Evolutionary conservation across 2,888 invertebrate species (phyloP), one percentile per base, ranked within the genome.

Genomic region (Oscheius sp.): DNA sequence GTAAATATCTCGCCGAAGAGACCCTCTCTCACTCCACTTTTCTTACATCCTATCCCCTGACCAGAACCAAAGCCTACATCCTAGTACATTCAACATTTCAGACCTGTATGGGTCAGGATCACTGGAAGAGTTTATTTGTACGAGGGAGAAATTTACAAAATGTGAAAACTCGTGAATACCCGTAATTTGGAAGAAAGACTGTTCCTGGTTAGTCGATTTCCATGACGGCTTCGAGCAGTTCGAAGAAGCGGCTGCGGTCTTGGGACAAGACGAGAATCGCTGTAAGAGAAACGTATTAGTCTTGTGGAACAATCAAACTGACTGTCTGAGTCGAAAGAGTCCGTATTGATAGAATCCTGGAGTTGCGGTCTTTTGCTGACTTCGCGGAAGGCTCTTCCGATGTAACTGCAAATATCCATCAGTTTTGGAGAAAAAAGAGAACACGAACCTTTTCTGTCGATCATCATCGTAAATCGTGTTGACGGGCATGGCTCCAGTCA

Each of bases 401-500:
- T 82, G 55, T 79, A 80, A 33, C 84, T 84, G 73, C 21, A 74
- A 82, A 74, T 11, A 11, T 53, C 10, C 0, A 58, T 21, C 13
- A 2, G 33, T 47, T 50, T 65, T n/a, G 32, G n/a, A 33, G 21
- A n/a, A 33, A 33, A 60, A 68, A 35, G n/a, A 13, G 10, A 9
- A 7, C 55, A 33, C 9, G n/a, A 35, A 83, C 84, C 79, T 79
- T 75, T 83, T 84, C 59, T 75, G 58, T n/a, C 72, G 51, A 29
- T 76, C 63, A 60, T 83, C 81, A 1, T 79, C 79, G n/a, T 77
- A 77, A 35, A 55, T 58, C 0, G 84, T 79, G 48, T 74, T 81
- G 13, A 81, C 58, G 4, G 84, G 84, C 84, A 84, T 84, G 11
- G 76, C 74, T 68, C 84, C 84, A n/a, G 81, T 76, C 10, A 84